These are phyloP conservation scores for Conomelus anceps DNA, from an alignment of 2,888 invertebrate species.

Conservation along the genomic window DNA sequence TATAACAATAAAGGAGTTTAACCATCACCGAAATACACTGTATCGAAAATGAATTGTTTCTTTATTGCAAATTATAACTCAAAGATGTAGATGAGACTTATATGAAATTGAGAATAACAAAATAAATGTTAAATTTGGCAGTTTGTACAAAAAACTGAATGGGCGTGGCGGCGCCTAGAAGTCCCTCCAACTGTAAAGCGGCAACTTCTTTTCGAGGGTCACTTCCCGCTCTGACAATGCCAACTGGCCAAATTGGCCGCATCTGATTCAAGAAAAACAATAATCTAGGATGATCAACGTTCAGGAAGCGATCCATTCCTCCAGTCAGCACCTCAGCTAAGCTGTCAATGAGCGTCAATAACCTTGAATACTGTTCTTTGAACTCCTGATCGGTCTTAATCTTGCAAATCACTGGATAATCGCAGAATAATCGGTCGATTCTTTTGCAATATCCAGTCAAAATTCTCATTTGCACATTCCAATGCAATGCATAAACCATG, in stretches of 20 bases:
- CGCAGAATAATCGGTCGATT: not conserved
- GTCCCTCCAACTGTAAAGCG: not conserved
- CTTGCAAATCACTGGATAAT: not conserved
- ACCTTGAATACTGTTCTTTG: not conserved
- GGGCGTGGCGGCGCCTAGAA: not conserved
- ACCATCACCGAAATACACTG: too few species aligned
- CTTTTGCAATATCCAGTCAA: not conserved
- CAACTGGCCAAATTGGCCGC: conserved; percentile 3
- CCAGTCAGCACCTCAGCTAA: not conserved
- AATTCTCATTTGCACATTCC: not conserved
- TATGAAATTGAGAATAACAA: not conserved
- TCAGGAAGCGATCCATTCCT: not conserved
- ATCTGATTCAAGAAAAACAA: not conserved
- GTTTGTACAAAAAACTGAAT: not conserved
- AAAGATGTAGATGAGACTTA: not conserved
- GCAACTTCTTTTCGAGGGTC: not conserved
- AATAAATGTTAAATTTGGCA: not conserved
- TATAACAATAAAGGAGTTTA: too few species aligned
- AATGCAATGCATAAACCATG: not conserved
- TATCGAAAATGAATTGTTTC: too few species aligned
- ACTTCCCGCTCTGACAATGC: conserved; percentile 9
- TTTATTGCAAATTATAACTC: not conserved
- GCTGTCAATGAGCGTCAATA: not conserved
- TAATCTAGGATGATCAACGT: not conserved
- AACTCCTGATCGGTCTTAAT: not conserved